Conservation (phyloP, 2,888 invertebrate species). For the Plutella xylostella region DNA sequence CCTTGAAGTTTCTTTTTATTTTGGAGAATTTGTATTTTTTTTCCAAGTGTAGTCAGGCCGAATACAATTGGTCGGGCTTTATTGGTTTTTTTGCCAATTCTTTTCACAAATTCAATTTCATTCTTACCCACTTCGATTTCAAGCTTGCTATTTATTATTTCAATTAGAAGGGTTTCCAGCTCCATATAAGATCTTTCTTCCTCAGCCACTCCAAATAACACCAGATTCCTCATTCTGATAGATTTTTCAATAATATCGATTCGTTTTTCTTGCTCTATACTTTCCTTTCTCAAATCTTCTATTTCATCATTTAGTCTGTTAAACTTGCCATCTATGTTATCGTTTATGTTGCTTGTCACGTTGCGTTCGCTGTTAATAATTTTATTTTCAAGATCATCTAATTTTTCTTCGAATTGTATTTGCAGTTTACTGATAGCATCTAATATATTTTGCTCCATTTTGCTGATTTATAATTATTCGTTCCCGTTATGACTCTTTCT, state of each 20-base stretch:
- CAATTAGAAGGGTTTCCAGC: neutral
- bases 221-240: neutral
- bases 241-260: neutral
- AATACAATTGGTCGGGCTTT: neutral
- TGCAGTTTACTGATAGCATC: neutral
- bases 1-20: neutral
- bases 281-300: neutral
- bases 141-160: neutral
- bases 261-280: neutral
- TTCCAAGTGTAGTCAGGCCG: neutral
- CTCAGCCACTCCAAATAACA: neutral
- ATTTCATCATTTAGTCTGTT: neutral
- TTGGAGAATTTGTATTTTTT: neutral
- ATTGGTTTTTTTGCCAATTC: neutral
- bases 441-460: neutral
- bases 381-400: neutral
- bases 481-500: too few relatives aligned
- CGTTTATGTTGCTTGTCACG: neutral
- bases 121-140: neutral
- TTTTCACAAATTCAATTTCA: neutral
- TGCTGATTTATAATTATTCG: neutral
- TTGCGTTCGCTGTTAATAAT: neutral
- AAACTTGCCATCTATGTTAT: neutral
- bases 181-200: neutral
- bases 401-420: neutral